Evolutionary conservation across 2,888 invertebrate species (phyloP), one percentile per base, ranked within the genome.

Genomic region (Acrocera orbiculus): DNA sequence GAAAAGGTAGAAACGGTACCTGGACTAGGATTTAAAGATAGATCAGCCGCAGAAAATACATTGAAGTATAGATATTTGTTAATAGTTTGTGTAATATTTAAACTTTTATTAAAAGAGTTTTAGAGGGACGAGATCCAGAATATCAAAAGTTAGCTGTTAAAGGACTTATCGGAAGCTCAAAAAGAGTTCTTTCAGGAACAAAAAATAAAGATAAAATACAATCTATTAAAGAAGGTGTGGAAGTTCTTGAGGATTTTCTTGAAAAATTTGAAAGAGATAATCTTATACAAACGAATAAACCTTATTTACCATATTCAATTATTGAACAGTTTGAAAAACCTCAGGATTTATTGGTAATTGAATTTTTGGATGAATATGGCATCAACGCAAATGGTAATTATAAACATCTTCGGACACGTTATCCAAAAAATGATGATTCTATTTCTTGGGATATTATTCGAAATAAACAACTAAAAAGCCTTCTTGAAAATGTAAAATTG

Each of bases 1-100:
- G 65, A 64, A 24, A 61, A 65, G 30, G 58, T 62, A 1, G 76
- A 76, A 47, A 70, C 73, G 1, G 78, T 79, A 25, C 73, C 74
- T 5, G 78, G 77, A 1, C 64, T 80, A 16, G 77, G 81, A 15
- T 82, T 81, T 56, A 81, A 81, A 52, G 79, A 81, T 52, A 73
- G 73, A 51, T 72, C 67, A n/a, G 69, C 77, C 2, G 81, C 81
- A 0, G 58, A 70, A 41, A 70, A 69, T 32, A 78, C 80, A 1
- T 57, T 82, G 5, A 63, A 69, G 60, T 60, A 49, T 49, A 47
- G 44, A 34, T 16, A 6, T 19, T 20, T 27, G 13, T 16, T 27
- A n/a, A n/a, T n/a, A n/a, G n/a, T 7, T 24, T 9, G n/a, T n/a
- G n/a, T n/a, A n/a, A n/a, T n/a, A n/a, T n/a, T 10, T 14, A 27